A percentile compares a stretch with the other conserved stretches of the same genome.
phyloP scores from a whole-genome alignment of 2,113 vertebrate genomes.

The Plestiodon gilberti region DNA sequence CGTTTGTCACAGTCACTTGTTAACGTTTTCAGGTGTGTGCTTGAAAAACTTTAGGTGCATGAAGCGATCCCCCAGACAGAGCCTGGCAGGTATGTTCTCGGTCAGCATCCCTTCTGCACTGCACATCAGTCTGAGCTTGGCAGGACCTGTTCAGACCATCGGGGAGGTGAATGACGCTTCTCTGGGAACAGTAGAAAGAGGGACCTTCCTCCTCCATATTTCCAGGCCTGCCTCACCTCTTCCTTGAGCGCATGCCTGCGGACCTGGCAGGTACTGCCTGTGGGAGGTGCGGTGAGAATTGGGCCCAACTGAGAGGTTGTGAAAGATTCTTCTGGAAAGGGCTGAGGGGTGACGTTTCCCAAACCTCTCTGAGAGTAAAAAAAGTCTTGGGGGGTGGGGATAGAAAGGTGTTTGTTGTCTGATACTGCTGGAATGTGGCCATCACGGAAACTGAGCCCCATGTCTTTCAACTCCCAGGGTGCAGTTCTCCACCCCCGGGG shows the following conservation, averaged over 20 bases:
- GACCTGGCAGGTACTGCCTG: not conserved
- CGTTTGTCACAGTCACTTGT: not conserved
- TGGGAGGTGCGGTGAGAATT: not conserved
- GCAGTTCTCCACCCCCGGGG: no score
- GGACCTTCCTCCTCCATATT: not conserved
- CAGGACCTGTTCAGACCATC: not conserved
- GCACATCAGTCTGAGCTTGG: not conserved
- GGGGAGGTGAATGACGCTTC: no score
- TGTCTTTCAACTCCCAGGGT: not conserved
- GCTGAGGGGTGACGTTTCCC: not conserved
- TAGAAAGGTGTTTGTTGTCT: not conserved
- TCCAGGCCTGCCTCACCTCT: not conserved
- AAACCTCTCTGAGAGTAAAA: not conserved
- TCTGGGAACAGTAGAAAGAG: not conserved
- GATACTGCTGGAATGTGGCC: no score
- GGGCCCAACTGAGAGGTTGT: not conserved
- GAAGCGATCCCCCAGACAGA: not conserved
- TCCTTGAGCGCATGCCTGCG: not conserved
- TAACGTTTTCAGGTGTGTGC: not conserved
- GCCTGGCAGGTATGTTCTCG: not conserved
- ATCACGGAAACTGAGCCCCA: not conserved
- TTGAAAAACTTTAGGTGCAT: not conserved
- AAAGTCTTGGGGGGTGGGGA: no score
- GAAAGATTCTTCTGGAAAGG: not conserved
- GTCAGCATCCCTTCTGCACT: not conserved